Evolutionary conservation across 2,797 vertebrate species (phyloP).

Genomic region (Chiloscyllium punctatum): DNA sequence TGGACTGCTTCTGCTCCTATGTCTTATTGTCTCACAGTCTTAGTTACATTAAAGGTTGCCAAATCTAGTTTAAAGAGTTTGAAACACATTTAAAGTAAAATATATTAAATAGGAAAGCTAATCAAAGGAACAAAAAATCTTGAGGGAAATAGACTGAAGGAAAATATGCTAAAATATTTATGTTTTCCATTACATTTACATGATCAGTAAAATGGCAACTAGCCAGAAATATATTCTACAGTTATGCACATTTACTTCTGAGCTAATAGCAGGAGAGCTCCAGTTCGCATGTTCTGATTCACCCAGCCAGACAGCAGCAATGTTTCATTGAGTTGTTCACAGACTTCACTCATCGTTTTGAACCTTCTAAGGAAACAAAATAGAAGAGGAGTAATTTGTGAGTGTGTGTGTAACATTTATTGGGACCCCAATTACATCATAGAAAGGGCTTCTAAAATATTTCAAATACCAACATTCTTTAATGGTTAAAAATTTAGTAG

Average conservation of each 20-base stretch:
- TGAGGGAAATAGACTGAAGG: neutral
- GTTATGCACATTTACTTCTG: neutral
- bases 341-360: neutral
- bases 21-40: too few relatives aligned
- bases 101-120: neutral
- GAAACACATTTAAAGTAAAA: neutral
- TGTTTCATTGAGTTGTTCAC: neutral
- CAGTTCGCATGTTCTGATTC: neutral
- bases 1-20: too few relatives aligned
- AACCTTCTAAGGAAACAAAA: neutral
- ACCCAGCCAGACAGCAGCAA: neutral
- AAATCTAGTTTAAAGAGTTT: neutral
- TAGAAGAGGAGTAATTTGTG: neutral
- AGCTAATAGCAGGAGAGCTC: neutral
- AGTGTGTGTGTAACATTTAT: neutral
- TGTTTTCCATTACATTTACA: neutral
- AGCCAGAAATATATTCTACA: neutral
- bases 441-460: slow-evolving; percentile 2
- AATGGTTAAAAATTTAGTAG: slow-evolving; percentile 6
- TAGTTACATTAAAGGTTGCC: neutral
- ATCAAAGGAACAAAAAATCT: neutral
- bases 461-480: neutral
- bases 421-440: neutral
- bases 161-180: neutral
- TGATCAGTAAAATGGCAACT: neutral